Percentiles rank a stretch among this genome's conserved stretches.
Evolutionary conservation across 2,888 invertebrate species (phyloP).

Genomic region (Phania funesta): DNA sequence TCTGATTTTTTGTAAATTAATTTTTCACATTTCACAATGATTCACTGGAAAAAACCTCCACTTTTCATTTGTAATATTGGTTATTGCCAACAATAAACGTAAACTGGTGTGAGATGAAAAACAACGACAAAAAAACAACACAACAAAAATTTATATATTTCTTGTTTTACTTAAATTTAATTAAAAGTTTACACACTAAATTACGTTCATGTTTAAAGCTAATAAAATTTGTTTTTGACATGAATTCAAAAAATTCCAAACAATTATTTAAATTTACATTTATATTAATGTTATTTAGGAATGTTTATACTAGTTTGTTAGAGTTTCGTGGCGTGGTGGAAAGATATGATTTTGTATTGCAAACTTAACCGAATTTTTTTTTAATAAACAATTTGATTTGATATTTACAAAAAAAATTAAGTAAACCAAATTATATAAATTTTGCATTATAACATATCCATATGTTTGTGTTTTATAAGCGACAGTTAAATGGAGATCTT

Average conservation of each 20-base stretch:
- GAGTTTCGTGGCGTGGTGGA: background rate
- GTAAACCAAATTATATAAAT: too few relatives aligned
- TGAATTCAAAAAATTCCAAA: too few relatives aligned
- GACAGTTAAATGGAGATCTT: too few relatives aligned
- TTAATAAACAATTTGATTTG: background rate
- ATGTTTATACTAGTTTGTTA: slow-evolving; percentile 41
- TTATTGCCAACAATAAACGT: slow-evolving; percentile 39
- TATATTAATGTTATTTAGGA: too few relatives aligned
- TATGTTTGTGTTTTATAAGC: too few relatives aligned
- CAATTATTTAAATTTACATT: too few relatives aligned
- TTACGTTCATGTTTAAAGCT: slow-evolving; percentile 60
- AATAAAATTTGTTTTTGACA: background rate
- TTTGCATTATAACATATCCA: too few relatives aligned
- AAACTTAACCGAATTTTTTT: background rate
- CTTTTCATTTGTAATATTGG: slow-evolving; percentile 17
- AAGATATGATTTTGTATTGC: background rate
- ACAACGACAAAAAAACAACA: slow-evolving; percentile 19
- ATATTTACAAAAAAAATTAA: too few relatives aligned
- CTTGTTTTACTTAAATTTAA: slow-evolving; percentile 40
- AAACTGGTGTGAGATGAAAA: slow-evolving; percentile 51
- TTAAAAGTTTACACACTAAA: slow-evolving; percentile 52
- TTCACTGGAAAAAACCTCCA: slow-evolving; percentile 58
- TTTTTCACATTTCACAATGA: slow-evolving; percentile 39
- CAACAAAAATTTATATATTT: slow-evolving; percentile 8
- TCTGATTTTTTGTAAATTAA: slow-evolving; percentile 3